Base-by-base conservation (phyloP, 2,888 invertebrate species). In the Andrena bicolor region DNA sequence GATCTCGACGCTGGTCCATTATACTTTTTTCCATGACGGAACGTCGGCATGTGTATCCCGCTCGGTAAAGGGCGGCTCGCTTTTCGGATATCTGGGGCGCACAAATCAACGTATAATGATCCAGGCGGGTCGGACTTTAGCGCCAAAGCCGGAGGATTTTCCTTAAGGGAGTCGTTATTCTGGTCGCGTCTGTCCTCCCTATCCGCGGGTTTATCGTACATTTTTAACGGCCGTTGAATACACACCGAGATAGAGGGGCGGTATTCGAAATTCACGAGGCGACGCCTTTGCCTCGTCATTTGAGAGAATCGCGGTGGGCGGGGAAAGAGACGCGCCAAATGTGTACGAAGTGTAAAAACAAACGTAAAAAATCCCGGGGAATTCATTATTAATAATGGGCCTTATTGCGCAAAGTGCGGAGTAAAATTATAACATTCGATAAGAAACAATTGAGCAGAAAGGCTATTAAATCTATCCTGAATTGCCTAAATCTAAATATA, bases 21-120 rank as follows among this genome's bases (percentile, higher is more conserved):
- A 77, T 74, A 28, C 10, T 66, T 74, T 41, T 74, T 41, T 61
- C 35, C 13, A 23, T n/a, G 2, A 10, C 28, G 28, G 49, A 63
- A 70, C 20, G 23, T 72, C 20, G 65, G 78, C 58, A 30, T 32
- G 73, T 73, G 68, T 79, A 69, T 48, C 13, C 41, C 32, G 58
- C 8, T 26, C 58, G 71, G 68, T 80, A 82, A 82, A 82, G 69
- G 49, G 20, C 58, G 73, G 53, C 48, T 70, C n/a, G 58, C 69
- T 72, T 72, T 51, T 75, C 64, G 76, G 48, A 58, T 64, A 82
- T 82, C 80, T 80, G 35, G 82, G 82, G 61, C 80, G 58, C 80
- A 76, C 70, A 82, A 82, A 82, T 82, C 69, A 76, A 48, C 20
- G 66, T 51, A 73, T 82, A 82, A 82, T 76, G 82, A 82, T 80